Base-by-base conservation (phyloP, 2,888 invertebrate genomes). In the Scaptomyza flava region DNA sequence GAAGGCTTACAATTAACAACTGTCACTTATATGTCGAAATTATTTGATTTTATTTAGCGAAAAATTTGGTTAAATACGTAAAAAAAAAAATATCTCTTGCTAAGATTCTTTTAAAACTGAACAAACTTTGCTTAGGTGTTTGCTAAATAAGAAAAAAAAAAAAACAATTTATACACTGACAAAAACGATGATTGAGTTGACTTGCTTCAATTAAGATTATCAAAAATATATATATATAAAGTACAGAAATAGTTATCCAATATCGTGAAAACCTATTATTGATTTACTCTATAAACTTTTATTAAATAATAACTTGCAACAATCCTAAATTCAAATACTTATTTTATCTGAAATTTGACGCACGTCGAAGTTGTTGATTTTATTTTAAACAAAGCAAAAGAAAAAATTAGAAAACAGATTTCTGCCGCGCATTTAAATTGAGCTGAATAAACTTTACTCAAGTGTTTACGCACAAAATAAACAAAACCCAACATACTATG, bases 101-200 rank as follows among this genome's bases (percentile, higher is more conserved):
- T 30, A 14, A 14, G 14, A 14, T 38, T 34, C 31, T 50, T 12
- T 27, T 8, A 5, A 14, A 45, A 7, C 20, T 9, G 1, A 48
- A 7, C 23, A 41, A 47, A 50, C 33, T 69, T 69, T 75, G 27
- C n/a, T 46, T 75, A 73, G 64, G 50, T 73, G 73, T 56, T 58
- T 5, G 2, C 9, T 9, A 17, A 23, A 6, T 17, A 17, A 17
- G 17, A 17, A 17, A 7, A 30, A 23, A 7, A 30, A 23, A n/a
- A 11, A 9, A 34, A 23, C 11, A n/a, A 8, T 51, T 11, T 23
- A 11, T 14, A 7, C 36, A 51, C 34, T 50, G 48, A 33, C 8
- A 5, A 12, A 48, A 14, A 17, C 17, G 11, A 47, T 11, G 27
- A 6, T 27, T 6, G 27, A 27, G 4, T 47, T 27, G 6, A 6